Evolutionary conservation across 2,113 vertebrate genomes (phyloP), one percentile per base, ranked within the genome.

Genomic region (Scytalopus superciliaris): DNA sequence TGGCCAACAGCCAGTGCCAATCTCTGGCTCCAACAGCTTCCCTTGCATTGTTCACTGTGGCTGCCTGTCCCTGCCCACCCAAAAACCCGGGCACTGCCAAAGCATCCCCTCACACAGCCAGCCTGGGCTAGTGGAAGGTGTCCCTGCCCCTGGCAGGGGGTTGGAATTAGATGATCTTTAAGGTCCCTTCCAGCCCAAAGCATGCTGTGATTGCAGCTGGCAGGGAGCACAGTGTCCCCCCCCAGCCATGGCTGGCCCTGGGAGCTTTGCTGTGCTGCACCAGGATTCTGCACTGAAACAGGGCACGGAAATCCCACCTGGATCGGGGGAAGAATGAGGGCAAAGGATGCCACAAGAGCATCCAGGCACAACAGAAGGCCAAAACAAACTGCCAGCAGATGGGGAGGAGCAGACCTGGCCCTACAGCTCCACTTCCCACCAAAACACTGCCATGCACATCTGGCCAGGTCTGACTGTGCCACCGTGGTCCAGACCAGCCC

Each of bases 31-130:
- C 66, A 40, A 15, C 3, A 3, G 44, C 33, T 10, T 39, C 78
- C 60, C 19, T 0, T 1, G 6, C 2, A 0, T 15, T 14, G 12
- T 0, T 0, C 52, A 0, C 75, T 8, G 12, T 3, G 62, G 11
- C 24, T 28, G 57, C 23, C 50, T 15, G 22, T 12, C 31, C 19
- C 44, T 50, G 45, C n/a, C 18, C 64, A 27, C 31, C 39, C 93
- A 42, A 37, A 37, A 6, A 17, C 24, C 42, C 31, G 2, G 40
- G 75, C 28, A 59, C 31, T 33, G 17, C 33, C 6, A 2, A 6
- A 7, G 31, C 5, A 6, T 3, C 23, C 73, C 57, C 74, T 2
- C 1, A 1, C 19, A 73, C 18, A 10, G 39, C n/a, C 55, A 68
- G 42, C 35, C 35, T 50, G 67, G 42, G 8, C 24, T 2, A 1